Conservation (phyloP, 2,797 vertebrate genomes). For the Diglossa cyanea region DNA sequence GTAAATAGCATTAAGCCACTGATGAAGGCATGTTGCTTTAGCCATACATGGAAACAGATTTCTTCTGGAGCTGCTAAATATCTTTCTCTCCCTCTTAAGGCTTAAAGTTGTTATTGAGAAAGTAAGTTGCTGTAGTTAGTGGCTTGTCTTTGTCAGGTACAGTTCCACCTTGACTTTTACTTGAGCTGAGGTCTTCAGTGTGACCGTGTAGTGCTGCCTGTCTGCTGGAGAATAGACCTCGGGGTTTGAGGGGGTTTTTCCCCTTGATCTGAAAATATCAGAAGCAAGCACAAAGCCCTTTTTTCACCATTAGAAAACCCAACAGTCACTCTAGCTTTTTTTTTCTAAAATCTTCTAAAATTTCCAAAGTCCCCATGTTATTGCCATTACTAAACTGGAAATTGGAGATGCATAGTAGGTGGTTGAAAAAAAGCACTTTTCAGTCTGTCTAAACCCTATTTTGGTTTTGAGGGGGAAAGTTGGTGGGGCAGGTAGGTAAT, state of each 20-base stretch:
- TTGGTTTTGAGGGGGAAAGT: neutral
- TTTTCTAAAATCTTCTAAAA: constrained; percentile 12
- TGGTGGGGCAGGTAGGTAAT: neutral
- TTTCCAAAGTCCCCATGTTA: neutral
- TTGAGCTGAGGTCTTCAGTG: neutral
- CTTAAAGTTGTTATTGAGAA: neutral
- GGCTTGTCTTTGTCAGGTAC: accelerated
- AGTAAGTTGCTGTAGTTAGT: neutral
- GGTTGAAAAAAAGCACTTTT: neutral
- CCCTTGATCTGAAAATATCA: neutral
- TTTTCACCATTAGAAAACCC: neutral
- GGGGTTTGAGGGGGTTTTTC: neutral
- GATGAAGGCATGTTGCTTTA: neutral
- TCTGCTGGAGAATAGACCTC: neutral
- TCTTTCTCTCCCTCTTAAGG: neutral
- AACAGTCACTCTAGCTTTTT: neutral
- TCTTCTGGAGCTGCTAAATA: neutral
- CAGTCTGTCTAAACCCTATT: neutral
- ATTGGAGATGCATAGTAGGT: neutral
- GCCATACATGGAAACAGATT: neutral
- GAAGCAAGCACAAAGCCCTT: neutral
- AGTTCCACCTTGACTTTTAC: neutral
- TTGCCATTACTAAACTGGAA: neutral
- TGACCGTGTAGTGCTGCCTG: neutral
- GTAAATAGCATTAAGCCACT: neutral